phyloP scores from a whole-genome alignment of 1,140 invertebrate genomes.

The Conus betulinus region DNA sequence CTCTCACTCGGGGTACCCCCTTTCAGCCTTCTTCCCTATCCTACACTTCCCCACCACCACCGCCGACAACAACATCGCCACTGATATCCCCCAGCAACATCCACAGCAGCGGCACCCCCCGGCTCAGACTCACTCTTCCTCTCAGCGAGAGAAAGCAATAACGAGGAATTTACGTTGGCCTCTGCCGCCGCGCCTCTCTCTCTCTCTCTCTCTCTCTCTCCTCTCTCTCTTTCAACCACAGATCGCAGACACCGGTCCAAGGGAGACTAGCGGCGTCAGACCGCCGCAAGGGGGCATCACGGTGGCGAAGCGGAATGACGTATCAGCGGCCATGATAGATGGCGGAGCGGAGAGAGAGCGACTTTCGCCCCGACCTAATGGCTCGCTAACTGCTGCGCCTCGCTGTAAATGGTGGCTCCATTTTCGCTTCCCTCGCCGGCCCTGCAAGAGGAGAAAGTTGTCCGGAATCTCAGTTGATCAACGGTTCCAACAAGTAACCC shows the following conservation, averaged over 20 bases:
- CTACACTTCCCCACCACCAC: too few relatives aligned
- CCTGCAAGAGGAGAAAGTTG: background rate
- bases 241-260: background rate
- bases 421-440: background rate
- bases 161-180: too few relatives aligned
- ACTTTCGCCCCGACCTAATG: background rate
- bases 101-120: too few relatives aligned
- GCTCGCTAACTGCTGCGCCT: background rate
- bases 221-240: background rate
- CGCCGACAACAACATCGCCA: too few relatives aligned
- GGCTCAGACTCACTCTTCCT: too few relatives aligned
- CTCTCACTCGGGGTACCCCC: too few relatives aligned
- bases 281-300: background rate
- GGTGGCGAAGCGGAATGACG: background rate
- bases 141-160: too few relatives aligned
- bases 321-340: background rate
- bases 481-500: background rate
- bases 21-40: too few relatives aligned
- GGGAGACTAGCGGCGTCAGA: background rate
- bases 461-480: background rate
- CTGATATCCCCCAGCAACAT: too few relatives aligned
- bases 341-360: background rate
- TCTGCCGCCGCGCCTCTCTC: background rate
- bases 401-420: background rate
- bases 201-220: background rate